Conservation (phyloP, 2,888 invertebrate genomes). For the Tethea ocularis region DNA sequence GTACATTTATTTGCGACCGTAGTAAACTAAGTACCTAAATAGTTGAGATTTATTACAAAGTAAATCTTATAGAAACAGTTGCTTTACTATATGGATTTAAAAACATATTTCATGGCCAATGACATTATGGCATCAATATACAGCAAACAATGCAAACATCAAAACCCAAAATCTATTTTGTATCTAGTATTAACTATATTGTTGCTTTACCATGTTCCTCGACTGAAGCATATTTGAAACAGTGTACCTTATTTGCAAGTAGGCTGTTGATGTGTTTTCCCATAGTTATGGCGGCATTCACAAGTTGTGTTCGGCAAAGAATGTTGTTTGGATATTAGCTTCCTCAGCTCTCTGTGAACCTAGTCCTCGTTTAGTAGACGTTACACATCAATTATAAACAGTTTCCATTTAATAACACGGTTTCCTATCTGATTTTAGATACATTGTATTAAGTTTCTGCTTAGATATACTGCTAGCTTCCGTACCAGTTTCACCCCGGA, state of each 20-base stretch:
- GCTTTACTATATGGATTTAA: no score
- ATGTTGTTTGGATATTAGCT: constrained; percentile 44
- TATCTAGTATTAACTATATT: no score
- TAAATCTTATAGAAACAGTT: no score
- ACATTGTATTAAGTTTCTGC: neutral
- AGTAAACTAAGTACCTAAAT: no score
- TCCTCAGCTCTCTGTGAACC: constrained; percentile 36
- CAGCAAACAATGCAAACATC: no score
- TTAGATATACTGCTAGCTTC: no score
- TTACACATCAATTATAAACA: constrained; percentile 19
- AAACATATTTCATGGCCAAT: no score
- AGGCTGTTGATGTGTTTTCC: constrained; percentile 38
- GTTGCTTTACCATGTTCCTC: neutral
- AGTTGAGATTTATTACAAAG: no score
- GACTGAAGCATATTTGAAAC: constrained; percentile 6
- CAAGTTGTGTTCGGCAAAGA: constrained; percentile 26
- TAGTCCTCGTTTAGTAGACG: constrained; percentile 4
- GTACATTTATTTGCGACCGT: no score
- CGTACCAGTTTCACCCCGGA: no score
- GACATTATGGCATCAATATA: no score
- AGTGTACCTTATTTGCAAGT: constrained; percentile 39
- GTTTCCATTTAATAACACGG: constrained; percentile 17
- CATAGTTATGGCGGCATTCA: constrained; percentile 40
- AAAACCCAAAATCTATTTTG: no score
- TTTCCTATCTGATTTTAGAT: neutral